These are phyloP conservation scores for Micrastur ruficollis DNA, from an alignment of 2,797 vertebrate genomes.

Conservation along the genomic window DNA sequence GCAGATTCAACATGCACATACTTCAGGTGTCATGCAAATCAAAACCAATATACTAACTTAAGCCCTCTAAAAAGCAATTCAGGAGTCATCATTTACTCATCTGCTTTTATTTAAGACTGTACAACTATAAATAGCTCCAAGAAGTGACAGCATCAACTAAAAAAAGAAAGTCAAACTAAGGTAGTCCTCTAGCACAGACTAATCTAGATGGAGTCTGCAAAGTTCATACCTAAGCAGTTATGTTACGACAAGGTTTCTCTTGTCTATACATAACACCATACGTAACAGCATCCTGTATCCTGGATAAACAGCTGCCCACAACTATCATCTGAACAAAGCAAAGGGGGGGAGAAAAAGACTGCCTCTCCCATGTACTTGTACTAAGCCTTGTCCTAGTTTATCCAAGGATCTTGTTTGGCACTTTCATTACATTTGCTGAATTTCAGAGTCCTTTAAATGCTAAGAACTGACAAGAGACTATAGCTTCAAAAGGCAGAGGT, in stretches of 20 bases:
- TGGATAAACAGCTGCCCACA: neutral
- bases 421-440: neutral
- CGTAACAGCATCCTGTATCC: neutral
- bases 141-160: neutral
- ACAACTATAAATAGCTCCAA: neutral
- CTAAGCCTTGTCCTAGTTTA: neutral
- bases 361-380: neutral
- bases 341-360: neutral
- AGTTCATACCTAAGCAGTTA: neutral
- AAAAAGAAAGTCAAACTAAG: neutral
- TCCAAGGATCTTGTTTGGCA: neutral
- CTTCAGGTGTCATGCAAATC: accelerated
- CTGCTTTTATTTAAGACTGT: neutral
- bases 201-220: neutral
- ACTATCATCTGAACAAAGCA: neutral
- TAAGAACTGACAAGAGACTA: neutral
- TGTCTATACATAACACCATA: neutral
- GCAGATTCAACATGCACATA: neutral
- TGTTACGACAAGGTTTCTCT: neutral
- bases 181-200: neutral
- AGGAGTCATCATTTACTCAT: neutral
- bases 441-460: neutral
- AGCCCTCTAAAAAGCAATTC: neutral
- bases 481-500: neutral
- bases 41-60: neutral